Evolutionary conservation across 2,888 invertebrate species (phyloP), one percentile per base, ranked within the genome.

Genomic region (Odontothrips loti): DNA sequence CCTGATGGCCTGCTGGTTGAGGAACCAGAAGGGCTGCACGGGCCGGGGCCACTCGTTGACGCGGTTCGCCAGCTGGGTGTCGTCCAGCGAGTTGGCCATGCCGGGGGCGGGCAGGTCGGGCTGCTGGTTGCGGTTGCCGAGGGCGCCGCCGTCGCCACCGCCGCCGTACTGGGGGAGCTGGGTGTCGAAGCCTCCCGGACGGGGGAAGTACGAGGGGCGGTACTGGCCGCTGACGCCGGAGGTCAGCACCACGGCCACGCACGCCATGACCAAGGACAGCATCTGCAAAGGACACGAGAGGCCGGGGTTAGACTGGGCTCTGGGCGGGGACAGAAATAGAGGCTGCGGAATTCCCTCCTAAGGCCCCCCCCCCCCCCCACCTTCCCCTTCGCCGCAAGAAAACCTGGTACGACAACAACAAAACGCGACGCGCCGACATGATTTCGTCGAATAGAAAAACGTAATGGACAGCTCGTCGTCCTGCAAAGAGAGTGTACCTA

Each of bases 1-100:
- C 29, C 34, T 27, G 68, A 82, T 82, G 29, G 81, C 81, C 75
- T 80, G 81, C 48, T 63, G 79, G 48, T 82, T 82, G 48, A 82
- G 48, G 80, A 80, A 82, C 82, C 82, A 82, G 81, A 82, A 82
- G 34, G 82, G 82, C 79, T 82, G 82, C 23, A 63, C 63, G 8
- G 82, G 81, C 20, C 68, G 47, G 15, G 82, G 82, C 82, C 82
- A 82, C 17, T 68, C 29, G 17, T 79, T 75, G 8, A 82, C 80
- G 27, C 68, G 80, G 51, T 75, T 80, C 10, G 81, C 81, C 20
- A 81, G 78, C 34, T 81, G 79, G 43, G 81, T 79, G 58, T 82
- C 82, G n/a, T 80, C 80, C 34, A 82, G 8, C 0, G 47, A 8
- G 20, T n/a, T 23, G 68, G 68, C 11, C 68, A 23, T 23, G 68